These are phyloP conservation scores for Sylvicapra grimmia DNA, from an alignment of 2,113 vertebrate species.

Conservation along the genomic window DNA sequence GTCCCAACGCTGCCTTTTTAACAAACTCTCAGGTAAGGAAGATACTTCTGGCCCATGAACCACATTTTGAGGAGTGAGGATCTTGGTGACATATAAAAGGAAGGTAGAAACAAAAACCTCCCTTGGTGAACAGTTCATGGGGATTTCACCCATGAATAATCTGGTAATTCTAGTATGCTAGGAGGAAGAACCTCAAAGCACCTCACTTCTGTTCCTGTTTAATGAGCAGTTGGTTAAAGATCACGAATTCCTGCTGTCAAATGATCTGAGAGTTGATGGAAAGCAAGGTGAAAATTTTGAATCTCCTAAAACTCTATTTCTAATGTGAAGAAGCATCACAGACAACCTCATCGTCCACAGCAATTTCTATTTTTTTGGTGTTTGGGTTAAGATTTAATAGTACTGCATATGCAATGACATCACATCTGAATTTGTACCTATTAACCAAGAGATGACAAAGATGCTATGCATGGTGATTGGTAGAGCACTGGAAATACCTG, in stretches of 20 bases:
- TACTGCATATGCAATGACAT: neutral
- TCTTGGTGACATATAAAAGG: neutral
- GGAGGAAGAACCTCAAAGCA: neutral
- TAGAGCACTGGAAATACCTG: fast-evolving
- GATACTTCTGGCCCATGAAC: neutral
- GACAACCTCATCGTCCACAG: neutral
- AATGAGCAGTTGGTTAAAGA: neutral
- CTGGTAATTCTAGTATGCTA: neutral
- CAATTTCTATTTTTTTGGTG: neutral
- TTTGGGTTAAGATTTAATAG: neutral
- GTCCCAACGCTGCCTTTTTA: neutral
- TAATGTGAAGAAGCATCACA: neutral
- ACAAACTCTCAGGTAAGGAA: neutral
- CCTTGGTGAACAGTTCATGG: neutral
- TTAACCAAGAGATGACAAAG: neutral
- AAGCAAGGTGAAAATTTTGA: neutral
- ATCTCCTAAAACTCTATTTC: neutral
- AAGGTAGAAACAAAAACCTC: neutral
- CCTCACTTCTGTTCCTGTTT: neutral
- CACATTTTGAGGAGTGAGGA: neutral
- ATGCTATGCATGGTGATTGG: fast-evolving
- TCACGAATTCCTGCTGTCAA: neutral
- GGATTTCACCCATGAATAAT: neutral
- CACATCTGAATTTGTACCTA: neutral
- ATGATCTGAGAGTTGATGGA: neutral